Percentiles rank a stretch among this genome's conserved stretches.
Conservation (phyloP, 2,797 vertebrate species). For the Semotilus atromaculatus region DNA sequence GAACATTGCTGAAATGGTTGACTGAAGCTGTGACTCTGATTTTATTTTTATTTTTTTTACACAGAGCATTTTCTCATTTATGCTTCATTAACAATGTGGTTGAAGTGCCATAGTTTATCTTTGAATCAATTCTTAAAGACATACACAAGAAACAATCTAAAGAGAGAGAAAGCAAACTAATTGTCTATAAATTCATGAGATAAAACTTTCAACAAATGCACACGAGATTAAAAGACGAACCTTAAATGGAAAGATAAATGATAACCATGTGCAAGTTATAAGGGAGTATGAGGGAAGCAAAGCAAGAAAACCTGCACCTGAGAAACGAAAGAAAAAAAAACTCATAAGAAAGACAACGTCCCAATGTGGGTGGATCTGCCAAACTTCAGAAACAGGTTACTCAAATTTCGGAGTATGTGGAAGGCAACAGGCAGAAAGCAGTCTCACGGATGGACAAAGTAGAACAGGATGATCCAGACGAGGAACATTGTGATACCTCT, state of each 20-base stretch:
- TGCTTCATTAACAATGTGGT: neutral
- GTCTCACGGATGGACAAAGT: slow-evolving; percentile 41
- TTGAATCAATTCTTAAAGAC: neutral
- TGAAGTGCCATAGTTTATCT: neutral
- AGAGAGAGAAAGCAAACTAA: neutral
- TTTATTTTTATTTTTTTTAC: too few species aligned
- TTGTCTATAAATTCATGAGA: neutral
- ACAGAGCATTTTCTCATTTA: neutral
- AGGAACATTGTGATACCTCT: slow-evolving; percentile 61
- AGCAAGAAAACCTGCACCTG: slow-evolving; percentile 33
- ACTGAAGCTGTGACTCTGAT: too few species aligned
- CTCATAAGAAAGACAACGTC: slow-evolving; percentile 37
- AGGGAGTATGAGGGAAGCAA: slow-evolving; percentile 7
- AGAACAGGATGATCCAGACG: slow-evolving; percentile 66
- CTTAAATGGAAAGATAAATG: slow-evolving; percentile 1
- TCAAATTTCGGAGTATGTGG: slow-evolving; percentile 28
- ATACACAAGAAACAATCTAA: neutral
- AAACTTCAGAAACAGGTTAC: slow-evolving; percentile 50
- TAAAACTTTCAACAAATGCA: neutral
- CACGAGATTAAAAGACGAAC: neutral
- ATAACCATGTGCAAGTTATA: slow-evolving; percentile 23
- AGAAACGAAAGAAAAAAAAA: neutral
- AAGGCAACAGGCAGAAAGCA: slow-evolving; percentile 44
- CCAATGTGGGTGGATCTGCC: slow-evolving; percentile 56
- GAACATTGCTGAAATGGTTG: slow-evolving; percentile 14